Evolutionary conservation across 2,888 invertebrate genomes (phyloP).

Genomic region (Xestoiulus laeticollis): DNA sequence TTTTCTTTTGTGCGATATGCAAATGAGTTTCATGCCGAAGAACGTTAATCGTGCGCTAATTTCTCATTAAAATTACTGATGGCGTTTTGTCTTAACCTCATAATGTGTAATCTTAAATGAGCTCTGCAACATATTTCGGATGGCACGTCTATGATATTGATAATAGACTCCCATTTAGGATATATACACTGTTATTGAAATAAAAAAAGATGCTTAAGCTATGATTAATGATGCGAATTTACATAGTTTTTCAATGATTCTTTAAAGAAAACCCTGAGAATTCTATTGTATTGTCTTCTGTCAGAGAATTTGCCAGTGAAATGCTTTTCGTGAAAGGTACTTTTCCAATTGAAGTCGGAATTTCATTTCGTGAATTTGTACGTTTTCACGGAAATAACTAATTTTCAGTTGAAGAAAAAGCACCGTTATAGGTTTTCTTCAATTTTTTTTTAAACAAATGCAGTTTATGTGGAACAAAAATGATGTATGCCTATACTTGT

Average conservation of each 20-base stretch:
- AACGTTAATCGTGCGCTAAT: constrained; percentile 24
- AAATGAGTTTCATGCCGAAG: not conserved
- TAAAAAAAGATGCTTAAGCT: constrained; percentile 21
- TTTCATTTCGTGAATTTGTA: not conserved
- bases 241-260: constrained; percentile 19
- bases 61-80: constrained; percentile 41
- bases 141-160: constrained; percentile 8
- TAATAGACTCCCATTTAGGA: constrained; percentile 12
- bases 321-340: not conserved
- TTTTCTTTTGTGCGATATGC: constrained; percentile 23
- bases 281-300: not conserved
- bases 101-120: constrained; percentile 24
- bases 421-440: no score
- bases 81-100: constrained; percentile 31
- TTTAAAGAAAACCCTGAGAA: not conserved
- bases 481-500: no score
- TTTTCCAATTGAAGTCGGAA: not conserved
- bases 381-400: not conserved
- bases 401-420: no score
- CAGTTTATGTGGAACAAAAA: no score
- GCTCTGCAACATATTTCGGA: constrained; percentile 6
- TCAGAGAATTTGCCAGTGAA: not conserved
- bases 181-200: not conserved
- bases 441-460: no score
- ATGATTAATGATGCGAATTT: constrained; percentile 24